A percentile compares a stretch with the other conserved stretches of the same genome.
Conservation (phyloP, 2,888 invertebrate species). For the Tenthredo scrophulariae region DNA sequence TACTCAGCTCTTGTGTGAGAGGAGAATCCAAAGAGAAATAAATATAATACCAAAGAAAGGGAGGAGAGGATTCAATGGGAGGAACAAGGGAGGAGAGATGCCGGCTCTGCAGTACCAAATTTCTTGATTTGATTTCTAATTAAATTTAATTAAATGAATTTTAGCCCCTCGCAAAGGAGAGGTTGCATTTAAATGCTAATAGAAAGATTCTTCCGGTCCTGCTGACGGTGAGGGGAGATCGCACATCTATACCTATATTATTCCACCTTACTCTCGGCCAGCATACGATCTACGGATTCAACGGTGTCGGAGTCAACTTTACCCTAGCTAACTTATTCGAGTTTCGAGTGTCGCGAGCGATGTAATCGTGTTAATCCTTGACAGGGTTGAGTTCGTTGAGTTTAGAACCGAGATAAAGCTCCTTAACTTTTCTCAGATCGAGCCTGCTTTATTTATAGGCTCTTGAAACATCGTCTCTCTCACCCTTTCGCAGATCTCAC, state of each 20-base stretch:
- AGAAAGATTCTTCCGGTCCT: slow-evolving; percentile 52
- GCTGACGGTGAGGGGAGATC: slow-evolving; percentile 11
- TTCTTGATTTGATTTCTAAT: slow-evolving; percentile 53
- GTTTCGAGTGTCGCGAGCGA: slow-evolving; percentile 34
- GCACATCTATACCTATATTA: neutral
- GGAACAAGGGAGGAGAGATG: neutral
- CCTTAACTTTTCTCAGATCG: slow-evolving; percentile 28
- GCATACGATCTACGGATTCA: slow-evolving; percentile 11
- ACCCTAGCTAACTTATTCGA: slow-evolving; percentile 30
- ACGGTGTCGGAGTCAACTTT: slow-evolving; percentile 28
- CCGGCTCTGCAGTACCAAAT: slow-evolving; percentile 39
- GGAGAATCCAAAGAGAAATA: neutral
- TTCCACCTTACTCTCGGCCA: neutral
- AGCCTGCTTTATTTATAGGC: neutral
- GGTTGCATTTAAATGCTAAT: slow-evolving; percentile 53
- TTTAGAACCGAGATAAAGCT: slow-evolving; percentile 38
- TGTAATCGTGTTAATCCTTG: slow-evolving; percentile 38
- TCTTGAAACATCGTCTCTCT: neutral
- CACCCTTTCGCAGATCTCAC: neutral
- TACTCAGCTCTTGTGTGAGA: neutral
- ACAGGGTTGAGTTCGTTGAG: slow-evolving; percentile 11
- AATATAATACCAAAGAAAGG: neutral
- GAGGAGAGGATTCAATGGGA: neutral
- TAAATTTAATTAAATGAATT: slow-evolving; percentile 54
- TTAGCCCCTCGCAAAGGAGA: slow-evolving; percentile 11